Evolutionary conservation across 2,888 invertebrate genomes (phyloP).

Genomic region (Lochmaea crataegi): DNA sequence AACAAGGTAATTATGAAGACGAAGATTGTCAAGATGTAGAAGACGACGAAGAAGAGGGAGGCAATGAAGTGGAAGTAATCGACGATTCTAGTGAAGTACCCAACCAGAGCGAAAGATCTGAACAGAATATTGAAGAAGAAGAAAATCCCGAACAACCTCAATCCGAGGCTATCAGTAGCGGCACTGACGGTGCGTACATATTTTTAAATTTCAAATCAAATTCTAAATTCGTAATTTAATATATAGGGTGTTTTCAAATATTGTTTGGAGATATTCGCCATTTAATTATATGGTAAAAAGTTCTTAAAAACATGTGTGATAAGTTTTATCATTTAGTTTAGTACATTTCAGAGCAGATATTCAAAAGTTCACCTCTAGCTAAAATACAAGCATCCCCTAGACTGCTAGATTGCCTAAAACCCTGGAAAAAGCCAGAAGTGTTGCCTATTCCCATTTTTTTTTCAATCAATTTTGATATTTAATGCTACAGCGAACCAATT

Average conservation of each 20-base stretch:
- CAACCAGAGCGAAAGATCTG: slow-evolving; percentile 68
- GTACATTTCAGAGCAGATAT: too few relatives aligned
- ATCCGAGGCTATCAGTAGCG: slow-evolving; percentile 81
- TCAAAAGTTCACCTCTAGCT: too few relatives aligned
- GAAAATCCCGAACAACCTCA: slow-evolving; percentile 68
- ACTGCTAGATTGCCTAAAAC: not conserved
- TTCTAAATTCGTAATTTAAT: too few relatives aligned
- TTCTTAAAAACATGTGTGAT: too few relatives aligned
- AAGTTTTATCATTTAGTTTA: too few relatives aligned
- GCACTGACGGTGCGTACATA: slow-evolving; percentile 70
- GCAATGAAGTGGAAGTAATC: slow-evolving; percentile 70
- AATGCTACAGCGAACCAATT: not conserved
- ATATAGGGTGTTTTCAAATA: too few relatives aligned
- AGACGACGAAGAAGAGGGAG: slow-evolving; percentile 58
- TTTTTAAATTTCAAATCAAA: not conserved
- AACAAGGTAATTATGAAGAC: slow-evolving; percentile 68
- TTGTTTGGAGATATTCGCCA: too few relatives aligned
- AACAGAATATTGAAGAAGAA: slow-evolving; percentile 58
- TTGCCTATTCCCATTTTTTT: not conserved
- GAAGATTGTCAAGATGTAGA: slow-evolving; percentile 70
- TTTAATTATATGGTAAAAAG: too few relatives aligned
- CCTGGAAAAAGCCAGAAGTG: not conserved
- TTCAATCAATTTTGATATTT: not conserved
- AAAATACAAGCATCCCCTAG: too few relatives aligned
- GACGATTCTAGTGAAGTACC: slow-evolving; percentile 75